These are phyloP conservation scores for Agelas oroides DNA, from an alignment of 37 sponge, comb jelly and placozoan species.

Conservation along the genomic window DNA sequence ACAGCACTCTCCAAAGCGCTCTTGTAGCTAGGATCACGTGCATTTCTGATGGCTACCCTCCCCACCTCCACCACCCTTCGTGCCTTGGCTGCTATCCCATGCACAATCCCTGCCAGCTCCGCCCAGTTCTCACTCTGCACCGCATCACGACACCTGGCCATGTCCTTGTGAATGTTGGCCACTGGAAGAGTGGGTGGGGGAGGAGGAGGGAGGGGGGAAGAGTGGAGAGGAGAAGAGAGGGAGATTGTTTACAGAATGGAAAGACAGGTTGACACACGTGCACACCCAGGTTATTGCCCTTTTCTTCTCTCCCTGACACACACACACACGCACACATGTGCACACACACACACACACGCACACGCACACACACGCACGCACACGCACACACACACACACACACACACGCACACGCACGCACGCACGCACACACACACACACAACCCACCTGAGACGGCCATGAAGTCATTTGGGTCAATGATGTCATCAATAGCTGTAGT, in stretches of 20 bases:
- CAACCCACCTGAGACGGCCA: conserved; percentile 71
- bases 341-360: conserved; percentile 20
- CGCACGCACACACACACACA: conserved; percentile 46
- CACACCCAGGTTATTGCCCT: not conserved
- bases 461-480: conserved; percentile 76
- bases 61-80: conserved; percentile 65
- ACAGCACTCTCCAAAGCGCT: conserved; percentile 42
- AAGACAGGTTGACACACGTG: not conserved
- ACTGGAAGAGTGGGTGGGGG: conserved; percentile 27
- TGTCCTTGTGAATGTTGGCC: conserved; percentile 77
- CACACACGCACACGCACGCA: conserved; percentile 8
- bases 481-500: conserved; percentile 80
- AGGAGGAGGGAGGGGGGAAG: not conserved
- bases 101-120: conserved; percentile 44
- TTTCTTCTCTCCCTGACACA: no score
- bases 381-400: no score
- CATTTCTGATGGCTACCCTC: conserved; percentile 23
- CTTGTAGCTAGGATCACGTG: conserved; percentile 53
- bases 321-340: conserved; percentile 1
- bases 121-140: conserved; percentile 36
- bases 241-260: no score
- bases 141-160: conserved; percentile 74
- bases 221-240: no score
- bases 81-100: conserved; percentile 59
- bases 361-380: no score